Conservation (phyloP, 1,140 invertebrate species). For the Orius laevigatus region DNA sequence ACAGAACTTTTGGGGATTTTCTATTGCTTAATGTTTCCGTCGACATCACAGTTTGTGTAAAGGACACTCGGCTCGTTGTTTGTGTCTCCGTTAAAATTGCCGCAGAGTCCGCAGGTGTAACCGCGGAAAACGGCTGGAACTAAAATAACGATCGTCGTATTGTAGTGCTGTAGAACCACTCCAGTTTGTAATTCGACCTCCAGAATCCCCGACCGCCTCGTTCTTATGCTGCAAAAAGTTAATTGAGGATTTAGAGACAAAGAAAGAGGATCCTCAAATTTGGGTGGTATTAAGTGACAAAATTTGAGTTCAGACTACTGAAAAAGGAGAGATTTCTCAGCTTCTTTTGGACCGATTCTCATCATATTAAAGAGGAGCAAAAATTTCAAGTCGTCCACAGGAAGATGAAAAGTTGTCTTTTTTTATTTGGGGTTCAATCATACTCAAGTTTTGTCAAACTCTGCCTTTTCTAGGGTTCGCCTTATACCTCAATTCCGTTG, state of each 20-base stretch:
- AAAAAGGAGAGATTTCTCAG: too few relatives aligned
- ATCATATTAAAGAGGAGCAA: too few relatives aligned
- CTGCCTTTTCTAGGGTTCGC: too few relatives aligned
- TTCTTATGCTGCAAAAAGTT: slow-evolving; percentile 14
- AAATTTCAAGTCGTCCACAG: too few relatives aligned
- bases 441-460: too few relatives aligned
- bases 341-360: too few relatives aligned
- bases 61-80: slow-evolving; percentile 19
- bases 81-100: slow-evolving; percentile 23
- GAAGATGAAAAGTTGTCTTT: too few relatives aligned
- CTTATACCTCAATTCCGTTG: too few relatives aligned
- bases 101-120: slow-evolving; percentile 23
- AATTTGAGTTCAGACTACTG: background rate
- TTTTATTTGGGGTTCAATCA: too few relatives aligned
- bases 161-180: slow-evolving; percentile 22
- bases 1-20: too few relatives aligned
- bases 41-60: slow-evolving; percentile 9
- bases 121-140: slow-evolving; percentile 21
- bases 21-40: too few relatives aligned
- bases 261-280: too few relatives aligned
- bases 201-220: slow-evolving; percentile 16
- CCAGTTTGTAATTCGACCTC: slow-evolving; percentile 22
- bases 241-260: background rate
- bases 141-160: slow-evolving; percentile 21
- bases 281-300: background rate